phyloP scores from a whole-genome alignment of 1,140 invertebrate species.

The Aphelenchoides besseyi region DNA sequence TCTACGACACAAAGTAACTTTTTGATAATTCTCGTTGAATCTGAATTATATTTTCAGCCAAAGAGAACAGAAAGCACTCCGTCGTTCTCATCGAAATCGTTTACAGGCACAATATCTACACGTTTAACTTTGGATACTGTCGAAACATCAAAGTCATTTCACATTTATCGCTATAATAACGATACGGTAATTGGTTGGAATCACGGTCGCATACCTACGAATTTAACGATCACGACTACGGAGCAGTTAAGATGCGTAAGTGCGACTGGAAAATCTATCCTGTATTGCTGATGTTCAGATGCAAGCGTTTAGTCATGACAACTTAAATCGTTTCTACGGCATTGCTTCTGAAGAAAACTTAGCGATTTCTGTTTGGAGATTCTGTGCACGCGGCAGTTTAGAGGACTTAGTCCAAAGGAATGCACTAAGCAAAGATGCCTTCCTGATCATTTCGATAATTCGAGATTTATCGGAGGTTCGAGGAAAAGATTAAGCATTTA shows the following conservation, averaged over 20 bases:
- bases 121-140: constrained; percentile 50
- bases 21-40: background rate
- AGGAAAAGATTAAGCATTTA: constrained; percentile 12
- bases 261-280: no score
- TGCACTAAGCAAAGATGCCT: constrained; percentile 45
- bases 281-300: constrained; percentile 27
- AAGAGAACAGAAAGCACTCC: background rate
- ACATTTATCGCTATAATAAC: constrained; percentile 37
- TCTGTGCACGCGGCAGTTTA: constrained; percentile 29
- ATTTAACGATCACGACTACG: constrained; percentile 21
- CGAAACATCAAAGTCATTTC: constrained; percentile 45
- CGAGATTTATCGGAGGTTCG: constrained; percentile 42
- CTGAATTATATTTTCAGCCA: background rate
- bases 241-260: constrained; percentile 33
- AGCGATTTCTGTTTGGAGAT: constrained; percentile 26
- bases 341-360: constrained; percentile 23
- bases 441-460: constrained; percentile 56
- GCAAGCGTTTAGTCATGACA: constrained; percentile 32
- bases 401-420: constrained; percentile 48
- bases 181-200: constrained; percentile 50
- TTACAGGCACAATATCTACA: constrained; percentile 36
- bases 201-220: constrained; percentile 24
- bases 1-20: background rate
- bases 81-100: background rate
- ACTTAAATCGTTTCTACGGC: constrained; percentile 34